Base-by-base conservation (phyloP, 2,888 invertebrate genomes). In the Lasius fuliginosus region DNA sequence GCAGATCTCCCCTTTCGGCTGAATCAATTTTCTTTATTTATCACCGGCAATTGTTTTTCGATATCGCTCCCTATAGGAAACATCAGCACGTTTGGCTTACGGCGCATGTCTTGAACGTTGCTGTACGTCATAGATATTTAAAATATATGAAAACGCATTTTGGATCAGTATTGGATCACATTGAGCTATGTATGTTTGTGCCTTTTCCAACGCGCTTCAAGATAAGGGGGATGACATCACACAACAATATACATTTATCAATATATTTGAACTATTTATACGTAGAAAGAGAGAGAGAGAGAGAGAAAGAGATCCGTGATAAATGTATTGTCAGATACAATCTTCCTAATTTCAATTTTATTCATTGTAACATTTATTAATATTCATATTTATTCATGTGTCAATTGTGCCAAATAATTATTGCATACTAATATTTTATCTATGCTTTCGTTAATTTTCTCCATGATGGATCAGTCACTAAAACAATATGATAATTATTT, bases 21-120 rank as follows among this genome's bases (percentile, higher is more conserved):
- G 84, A 89, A 88, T 90, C 88, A 91, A 91, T 91, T 91, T 91
- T 76, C 85, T 68, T 91, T 91, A 90, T 91, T 91, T 91, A 91
- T 91, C 86, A 68, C 84, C 68, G 75, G 73, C 91, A 82, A 91
- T 89, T 90, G 90, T 91, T 91, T 88, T 85, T 89, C 90, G 88
- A 88, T 88, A 88, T 83, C 85, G 86, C 46, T 79, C 84, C 84
- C 85, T 40, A 12, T 46, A 87, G 87, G 81, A 67, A 90, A 82
- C 75, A 40, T 60, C 76, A 75, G 46, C 82, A 76, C 84, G 84
- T 68, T 84, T 75, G 74, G 67, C 53, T 77, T 69, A 65, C 69
- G 84, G 79, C 71, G 56, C 18, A 58, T 65, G 67, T 71, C 86
- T 84, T 87, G 88, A 81, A 81, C 58, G 23, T 60, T n/a, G 46